Evolutionary conservation across 2,888 invertebrate species (phyloP).

Genomic region (Sceliomorpha sp.): DNA sequence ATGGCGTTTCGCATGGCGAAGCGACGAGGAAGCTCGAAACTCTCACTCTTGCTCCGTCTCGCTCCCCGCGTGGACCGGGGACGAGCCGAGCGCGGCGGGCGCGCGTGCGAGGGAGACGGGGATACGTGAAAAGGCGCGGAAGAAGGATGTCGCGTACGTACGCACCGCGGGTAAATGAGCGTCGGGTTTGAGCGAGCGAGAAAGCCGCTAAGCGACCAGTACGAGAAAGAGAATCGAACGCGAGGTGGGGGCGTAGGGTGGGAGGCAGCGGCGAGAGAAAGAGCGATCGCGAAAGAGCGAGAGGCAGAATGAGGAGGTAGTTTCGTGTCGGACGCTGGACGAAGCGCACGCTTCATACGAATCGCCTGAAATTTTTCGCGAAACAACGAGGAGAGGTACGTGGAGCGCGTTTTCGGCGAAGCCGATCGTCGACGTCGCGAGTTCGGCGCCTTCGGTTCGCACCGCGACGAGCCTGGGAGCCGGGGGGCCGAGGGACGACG

Average conservation of each 20-base stretch:
- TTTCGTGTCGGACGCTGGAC: slow-evolving; percentile 79
- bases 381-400: too few species aligned
- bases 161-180: slow-evolving; percentile 26
- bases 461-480: too few species aligned
- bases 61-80: too few species aligned
- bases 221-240: slow-evolving; percentile 47
- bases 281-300: slow-evolving; percentile 59
- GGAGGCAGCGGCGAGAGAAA: slow-evolving; percentile 50
- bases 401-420: too few species aligned
- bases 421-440: too few species aligned
- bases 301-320: slow-evolving; percentile 70
- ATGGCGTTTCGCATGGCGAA: too few species aligned
- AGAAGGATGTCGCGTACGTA: slow-evolving; percentile 30
- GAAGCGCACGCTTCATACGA: slow-evolving; percentile 77
- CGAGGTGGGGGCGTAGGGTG: slow-evolving; percentile 54
- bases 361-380: slow-evolving; percentile 70
- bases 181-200: slow-evolving; percentile 58
- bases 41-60: too few species aligned
- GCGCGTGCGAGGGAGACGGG: slow-evolving; percentile 32
- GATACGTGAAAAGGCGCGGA: slow-evolving; percentile 5
- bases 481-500: too few species aligned
- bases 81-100: slow-evolving; percentile 2
- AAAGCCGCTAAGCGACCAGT: slow-evolving; percentile 50
- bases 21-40: too few species aligned
- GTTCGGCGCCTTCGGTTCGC: too few species aligned